These are phyloP conservation scores for Salvelinus namaycush DNA, from an alignment of 2,113 vertebrate species.

Conservation along the genomic window DNA sequence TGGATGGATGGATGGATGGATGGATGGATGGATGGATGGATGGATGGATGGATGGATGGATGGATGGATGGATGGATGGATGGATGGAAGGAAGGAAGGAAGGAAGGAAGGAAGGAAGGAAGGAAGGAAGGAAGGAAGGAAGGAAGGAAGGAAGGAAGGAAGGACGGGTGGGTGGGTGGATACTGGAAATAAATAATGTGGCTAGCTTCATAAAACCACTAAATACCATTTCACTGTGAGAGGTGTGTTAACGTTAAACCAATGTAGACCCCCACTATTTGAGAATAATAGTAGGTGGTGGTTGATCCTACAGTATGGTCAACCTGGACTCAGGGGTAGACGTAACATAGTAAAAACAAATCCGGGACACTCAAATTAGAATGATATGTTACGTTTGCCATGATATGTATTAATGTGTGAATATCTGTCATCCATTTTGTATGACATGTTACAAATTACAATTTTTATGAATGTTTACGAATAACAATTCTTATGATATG, in stretches of 20 bases:
- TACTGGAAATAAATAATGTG: too few species aligned
- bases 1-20: background rate
- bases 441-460: too few species aligned
- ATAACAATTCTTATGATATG: too few species aligned
- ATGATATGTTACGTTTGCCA: too few species aligned
- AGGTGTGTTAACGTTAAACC: background rate
- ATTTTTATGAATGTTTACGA: too few species aligned
- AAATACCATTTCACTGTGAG: background rate
- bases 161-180: background rate
- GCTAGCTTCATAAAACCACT: too few species aligned
- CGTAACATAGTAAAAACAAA: too few species aligned
- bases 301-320: background rate
- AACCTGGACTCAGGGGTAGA: too few species aligned
- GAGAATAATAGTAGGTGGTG: background rate
- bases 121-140: too few species aligned
- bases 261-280: background rate
- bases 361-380: too few species aligned
- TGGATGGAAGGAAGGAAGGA: background rate
- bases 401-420: too few species aligned
- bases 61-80: background rate
- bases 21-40: background rate
- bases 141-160: background rate
- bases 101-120: background rate
- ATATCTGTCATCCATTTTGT: too few species aligned
- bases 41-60: background rate